Base-by-base conservation (phyloP, 1,140 invertebrate species). In the Pseudomyrmex concolor region DNA sequence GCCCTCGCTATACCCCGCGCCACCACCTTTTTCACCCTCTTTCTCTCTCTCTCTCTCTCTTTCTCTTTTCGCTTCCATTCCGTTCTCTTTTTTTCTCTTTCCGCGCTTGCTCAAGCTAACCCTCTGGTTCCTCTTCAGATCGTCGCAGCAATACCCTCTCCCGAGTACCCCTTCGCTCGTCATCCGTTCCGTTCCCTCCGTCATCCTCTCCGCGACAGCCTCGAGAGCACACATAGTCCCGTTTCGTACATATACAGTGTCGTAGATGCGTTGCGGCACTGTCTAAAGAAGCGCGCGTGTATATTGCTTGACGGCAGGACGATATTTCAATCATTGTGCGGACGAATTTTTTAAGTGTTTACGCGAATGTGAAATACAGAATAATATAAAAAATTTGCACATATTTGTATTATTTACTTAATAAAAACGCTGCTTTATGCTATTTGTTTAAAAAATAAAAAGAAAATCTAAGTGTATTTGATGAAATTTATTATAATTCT, bases 221-320 rank as follows among this genome's bases (percentile, higher is more conserved):
- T 34, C 76, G 54, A 80, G 66, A 80, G 76, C 87, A 85, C 86
- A 88, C 86, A 88, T 87, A 86, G 85, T 83, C 87, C 87, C 86
- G 84, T 88, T 90, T 90, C 89, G 88, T 92, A 91, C 34, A 34
- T 89, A 92, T 92, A 91, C 91, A 92, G 92, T 92, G 92, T 92
- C 90, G 91, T 89, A 91, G 90, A 92, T 92, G 92, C 84, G 91
- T 91, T 88, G 84, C 83, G 83, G 88, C 85, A 84, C 89, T 87
- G 90, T 91, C 91, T 91, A 77, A 81, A 84, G 88, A 89, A 84
- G 72, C 87, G 72, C 80, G 66, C 78, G 81, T 85, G 59, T 84
- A 66, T 73, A 63, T 50, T 84, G 67, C 54, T 8, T 48, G 50
- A 85, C 82, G 66, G 71, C 57, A 74, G 81, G 72, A 48, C 43